phyloP scores from a whole-genome alignment of 2,113 vertebrate genomes.

The Nothoprocta pentlandii region DNA sequence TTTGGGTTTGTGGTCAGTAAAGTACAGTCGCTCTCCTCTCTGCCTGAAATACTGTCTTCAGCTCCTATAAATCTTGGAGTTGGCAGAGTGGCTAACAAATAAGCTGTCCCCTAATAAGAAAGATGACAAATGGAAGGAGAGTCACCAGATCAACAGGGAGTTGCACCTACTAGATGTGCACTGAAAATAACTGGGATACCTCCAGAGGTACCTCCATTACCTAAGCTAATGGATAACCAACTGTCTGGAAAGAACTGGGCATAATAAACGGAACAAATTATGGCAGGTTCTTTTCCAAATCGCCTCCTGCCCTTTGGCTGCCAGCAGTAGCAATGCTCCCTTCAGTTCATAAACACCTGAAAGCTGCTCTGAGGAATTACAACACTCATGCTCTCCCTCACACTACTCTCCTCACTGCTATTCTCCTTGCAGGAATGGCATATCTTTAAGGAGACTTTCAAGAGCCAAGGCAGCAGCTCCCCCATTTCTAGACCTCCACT shows the following conservation, averaged over 20 bases:
- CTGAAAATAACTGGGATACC: slow-evolving; percentile 15
- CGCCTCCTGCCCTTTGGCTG: neutral
- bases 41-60: neutral
- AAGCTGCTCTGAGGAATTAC: neutral
- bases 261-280: slow-evolving; percentile 47
- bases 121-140: neutral
- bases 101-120: slow-evolving; percentile 1
- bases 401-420: rapidly evolving
- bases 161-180: neutral
- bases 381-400: neutral
- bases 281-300: neutral
- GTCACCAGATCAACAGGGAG: neutral
- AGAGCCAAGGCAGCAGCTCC: neutral
- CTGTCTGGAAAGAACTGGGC: slow-evolving; percentile 48
- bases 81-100: neutral
- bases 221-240: slow-evolving; percentile 32
- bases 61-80: neutral
- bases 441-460: neutral
- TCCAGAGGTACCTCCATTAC: neutral
- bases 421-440: neutral
- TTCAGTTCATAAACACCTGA: neutral
- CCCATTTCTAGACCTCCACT: neutral
- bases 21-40: neutral
- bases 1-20: neutral
- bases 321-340: neutral